phyloP scores from a whole-genome alignment of 2,888 invertebrate genomes.

The Ethmia dodecea region DNA sequence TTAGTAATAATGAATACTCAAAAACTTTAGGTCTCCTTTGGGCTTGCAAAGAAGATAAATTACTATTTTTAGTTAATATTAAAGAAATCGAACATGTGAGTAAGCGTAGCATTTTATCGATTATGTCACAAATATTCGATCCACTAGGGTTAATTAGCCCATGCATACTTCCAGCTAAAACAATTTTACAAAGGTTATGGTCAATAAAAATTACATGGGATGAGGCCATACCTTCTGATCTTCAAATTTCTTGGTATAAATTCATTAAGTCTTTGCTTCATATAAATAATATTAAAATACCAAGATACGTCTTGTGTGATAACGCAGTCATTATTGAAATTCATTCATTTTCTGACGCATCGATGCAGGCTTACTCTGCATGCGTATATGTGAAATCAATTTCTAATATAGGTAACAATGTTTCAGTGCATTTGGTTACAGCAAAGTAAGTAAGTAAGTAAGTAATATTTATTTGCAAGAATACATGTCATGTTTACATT shows the following conservation, averaged over 20 bases:
- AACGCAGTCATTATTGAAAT: not conserved
- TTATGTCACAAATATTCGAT: slow-evolving; percentile 7
- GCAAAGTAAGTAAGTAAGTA: no score
- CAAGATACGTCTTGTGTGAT: not conserved
- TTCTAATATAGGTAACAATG: not conserved
- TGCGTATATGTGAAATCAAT: slow-evolving; percentile 1
- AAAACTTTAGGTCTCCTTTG: not conserved
- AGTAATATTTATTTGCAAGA: no score
- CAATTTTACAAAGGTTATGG: slow-evolving; percentile 19
- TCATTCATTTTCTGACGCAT: slow-evolving; percentile 1
- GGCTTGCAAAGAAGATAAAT: slow-evolving; percentile 8
- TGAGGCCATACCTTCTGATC: slow-evolving; percentile 5
- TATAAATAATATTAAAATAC: not conserved
- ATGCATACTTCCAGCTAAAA: slow-evolving; percentile 14
- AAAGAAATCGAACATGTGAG: not conserved
- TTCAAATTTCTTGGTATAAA: slow-evolving; percentile 3
- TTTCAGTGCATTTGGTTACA: not conserved
- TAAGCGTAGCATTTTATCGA: slow-evolving; percentile 6
- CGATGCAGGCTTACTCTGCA: not conserved
- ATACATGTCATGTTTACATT: no score
- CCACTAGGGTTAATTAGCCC: slow-evolving; percentile 14
- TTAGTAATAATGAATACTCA: not conserved
- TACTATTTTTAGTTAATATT: slow-evolving; percentile 14
- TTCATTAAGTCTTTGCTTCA: not conserved
- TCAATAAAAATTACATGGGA: slow-evolving; percentile 12